These are phyloP conservation scores for Drosophila basisetae DNA, from an alignment of 2,888 invertebrate genomes.

Conservation along the genomic window DNA sequence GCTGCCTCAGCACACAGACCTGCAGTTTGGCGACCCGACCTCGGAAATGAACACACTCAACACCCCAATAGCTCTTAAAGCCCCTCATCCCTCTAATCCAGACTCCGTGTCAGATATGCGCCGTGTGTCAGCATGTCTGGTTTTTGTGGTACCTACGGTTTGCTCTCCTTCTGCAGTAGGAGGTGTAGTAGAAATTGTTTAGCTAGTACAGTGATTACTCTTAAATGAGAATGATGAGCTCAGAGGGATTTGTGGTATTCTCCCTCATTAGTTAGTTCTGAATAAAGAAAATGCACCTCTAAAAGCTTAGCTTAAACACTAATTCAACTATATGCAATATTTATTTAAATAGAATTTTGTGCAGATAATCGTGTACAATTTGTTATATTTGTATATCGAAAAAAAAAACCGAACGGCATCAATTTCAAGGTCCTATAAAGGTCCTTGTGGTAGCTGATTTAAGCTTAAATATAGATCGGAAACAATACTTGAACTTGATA, in stretches of 20 bases:
- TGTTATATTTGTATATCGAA: not conserved
- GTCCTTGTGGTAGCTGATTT: not conserved
- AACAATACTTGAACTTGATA: not conserved
- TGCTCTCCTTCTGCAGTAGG: not conserved
- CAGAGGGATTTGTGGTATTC: not conserved
- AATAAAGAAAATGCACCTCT: not conserved
- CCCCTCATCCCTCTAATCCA: not conserved
- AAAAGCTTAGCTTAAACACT: not conserved
- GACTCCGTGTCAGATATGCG: constrained; percentile 23
- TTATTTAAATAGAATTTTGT: not conserved
- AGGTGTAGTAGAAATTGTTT: constrained; percentile 21
- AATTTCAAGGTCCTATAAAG: not conserved
- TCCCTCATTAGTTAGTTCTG: not conserved
- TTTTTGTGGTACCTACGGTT: constrained; percentile 55
- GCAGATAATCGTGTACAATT: accelerated
- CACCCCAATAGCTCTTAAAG: not conserved
- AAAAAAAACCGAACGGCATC: not conserved
- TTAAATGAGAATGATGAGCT: constrained; percentile 13
- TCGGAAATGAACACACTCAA: constrained; percentile 74
- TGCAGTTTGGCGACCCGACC: constrained; percentile 48
- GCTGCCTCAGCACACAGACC: constrained; percentile 18
- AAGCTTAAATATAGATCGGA: not conserved
- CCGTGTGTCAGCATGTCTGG: constrained; percentile 48
- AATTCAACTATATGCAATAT: not conserved
- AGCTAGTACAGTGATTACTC: constrained; percentile 11